Conservation (phyloP, 2,888 invertebrate genomes). For the Eupithecia centaureata region DNA sequence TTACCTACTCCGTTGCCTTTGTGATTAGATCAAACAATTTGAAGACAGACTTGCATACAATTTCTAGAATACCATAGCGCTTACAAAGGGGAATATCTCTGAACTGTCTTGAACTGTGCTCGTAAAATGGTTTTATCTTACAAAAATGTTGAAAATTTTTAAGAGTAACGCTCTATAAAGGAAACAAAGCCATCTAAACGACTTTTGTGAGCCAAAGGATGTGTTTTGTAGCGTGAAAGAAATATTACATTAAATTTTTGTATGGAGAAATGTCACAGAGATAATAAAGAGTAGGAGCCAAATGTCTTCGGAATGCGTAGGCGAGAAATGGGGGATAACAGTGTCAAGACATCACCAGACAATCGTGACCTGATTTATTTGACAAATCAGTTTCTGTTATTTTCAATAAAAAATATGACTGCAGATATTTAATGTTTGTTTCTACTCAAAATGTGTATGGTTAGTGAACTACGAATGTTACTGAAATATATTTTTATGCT, state of each 20-base stretch:
- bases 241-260: slow-evolving; percentile 49
- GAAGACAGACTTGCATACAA: slow-evolving; percentile 15
- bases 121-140: slow-evolving; percentile 33
- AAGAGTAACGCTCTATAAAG: slow-evolving; percentile 43
- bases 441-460: too few relatives aligned
- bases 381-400: neutral
- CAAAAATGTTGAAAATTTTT: slow-evolving; percentile 37
- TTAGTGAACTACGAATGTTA: too few relatives aligned
- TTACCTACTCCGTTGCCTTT: neutral
- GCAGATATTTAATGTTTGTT: too few relatives aligned
- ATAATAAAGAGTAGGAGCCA: slow-evolving; percentile 56
- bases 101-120: slow-evolving; percentile 32
- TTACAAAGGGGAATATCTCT: slow-evolving; percentile 24
- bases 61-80: neutral
- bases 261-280: slow-evolving; percentile 45
- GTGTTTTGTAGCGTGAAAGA: slow-evolving; percentile 46
- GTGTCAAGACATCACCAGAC: slow-evolving; percentile 16
- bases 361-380: slow-evolving; percentile 16
- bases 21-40: slow-evolving; percentile 4
- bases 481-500: too few relatives aligned
- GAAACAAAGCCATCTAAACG: slow-evolving; percentile 48
- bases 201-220: slow-evolving; percentile 49
- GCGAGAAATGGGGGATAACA: slow-evolving; percentile 34
- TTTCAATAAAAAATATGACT: neutral
- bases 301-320: slow-evolving; percentile 50